A percentile compares a stretch with the other conserved stretches of the same genome.
These are phyloP conservation scores for Megaptera novaeangliae DNA, from an alignment of 2,113 vertebrate genomes.

Conservation along the genomic window DNA sequence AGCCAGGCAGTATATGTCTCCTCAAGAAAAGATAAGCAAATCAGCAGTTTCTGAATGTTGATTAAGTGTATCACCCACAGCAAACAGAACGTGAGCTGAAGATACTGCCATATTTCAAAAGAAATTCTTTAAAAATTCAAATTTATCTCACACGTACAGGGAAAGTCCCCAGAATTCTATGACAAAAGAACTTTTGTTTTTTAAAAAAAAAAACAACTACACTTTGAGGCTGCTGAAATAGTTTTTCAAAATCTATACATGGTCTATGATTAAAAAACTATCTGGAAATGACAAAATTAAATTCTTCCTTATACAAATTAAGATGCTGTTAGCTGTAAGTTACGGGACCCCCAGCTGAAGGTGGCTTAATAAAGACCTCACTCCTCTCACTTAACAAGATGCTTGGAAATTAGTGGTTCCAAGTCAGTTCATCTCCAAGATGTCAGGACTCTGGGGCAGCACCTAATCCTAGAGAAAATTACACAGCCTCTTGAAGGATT, in stretches of 20 bases:
- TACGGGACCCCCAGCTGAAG: background rate
- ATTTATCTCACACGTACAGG: background rate
- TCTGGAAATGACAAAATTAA: constrained; percentile 26
- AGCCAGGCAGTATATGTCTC: background rate
- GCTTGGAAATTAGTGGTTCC: background rate
- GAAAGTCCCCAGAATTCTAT: too few relatives aligned
- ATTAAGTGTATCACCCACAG: background rate
- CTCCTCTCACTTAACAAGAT: background rate
- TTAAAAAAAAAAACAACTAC: background rate
- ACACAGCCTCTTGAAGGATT: background rate
- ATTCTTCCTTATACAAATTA: background rate
- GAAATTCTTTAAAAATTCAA: constrained; percentile 40
- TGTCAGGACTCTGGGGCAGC: background rate
- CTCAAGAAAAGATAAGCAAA: constrained; percentile 27
- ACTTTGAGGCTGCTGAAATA: constrained; percentile 9
- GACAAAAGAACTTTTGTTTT: too few relatives aligned
- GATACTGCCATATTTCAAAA: background rate
- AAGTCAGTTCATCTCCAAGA: background rate
- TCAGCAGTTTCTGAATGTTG: background rate
- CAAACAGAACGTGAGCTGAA: background rate
- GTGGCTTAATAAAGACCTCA: background rate
- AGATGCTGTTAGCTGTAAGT: background rate
- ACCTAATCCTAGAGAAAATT: background rate
- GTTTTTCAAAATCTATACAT: background rate
- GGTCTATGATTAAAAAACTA: background rate